Conservation (phyloP, 1,140 invertebrate genomes). For the Calycopis cecrops region DNA sequence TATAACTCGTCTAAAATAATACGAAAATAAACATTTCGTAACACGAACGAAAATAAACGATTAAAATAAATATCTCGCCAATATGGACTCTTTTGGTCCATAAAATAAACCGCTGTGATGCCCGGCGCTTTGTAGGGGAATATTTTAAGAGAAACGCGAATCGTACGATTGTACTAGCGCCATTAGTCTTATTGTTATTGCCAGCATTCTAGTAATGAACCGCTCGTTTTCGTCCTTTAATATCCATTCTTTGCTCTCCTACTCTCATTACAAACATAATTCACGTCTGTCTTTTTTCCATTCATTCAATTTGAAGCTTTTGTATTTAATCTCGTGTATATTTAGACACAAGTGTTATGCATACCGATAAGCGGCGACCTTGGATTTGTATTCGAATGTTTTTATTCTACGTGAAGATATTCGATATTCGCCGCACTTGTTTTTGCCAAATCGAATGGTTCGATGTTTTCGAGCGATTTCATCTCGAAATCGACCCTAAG, state of each 20-base stretch:
- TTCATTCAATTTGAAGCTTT: constrained; percentile 20
- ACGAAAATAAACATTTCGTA: too few relatives aligned
- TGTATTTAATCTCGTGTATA: constrained; percentile 28
- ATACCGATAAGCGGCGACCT: constrained; percentile 48
- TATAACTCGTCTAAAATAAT: not conserved
- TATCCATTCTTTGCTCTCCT: constrained; percentile 57
- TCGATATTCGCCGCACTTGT: constrained; percentile 44
- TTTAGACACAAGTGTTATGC: constrained; percentile 41
- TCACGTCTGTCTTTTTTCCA: constrained; percentile 40
- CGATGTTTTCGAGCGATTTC: constrained; percentile 45
- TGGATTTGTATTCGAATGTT: constrained; percentile 44
- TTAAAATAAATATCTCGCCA: too few relatives aligned
- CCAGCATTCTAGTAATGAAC: constrained; percentile 72
- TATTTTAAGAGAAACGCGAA: constrained; percentile 53
- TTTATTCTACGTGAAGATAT: constrained; percentile 42
- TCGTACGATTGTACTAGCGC: constrained; percentile 51
- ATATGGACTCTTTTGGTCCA: constrained; percentile 11
- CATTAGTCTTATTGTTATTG: constrained; percentile 75
- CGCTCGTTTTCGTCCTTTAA: constrained; percentile 71
- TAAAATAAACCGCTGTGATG: constrained; percentile 31
- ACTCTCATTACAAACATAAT: constrained; percentile 45
- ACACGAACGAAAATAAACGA: too few relatives aligned
- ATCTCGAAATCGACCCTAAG: constrained; percentile 30
- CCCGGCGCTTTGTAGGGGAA: constrained; percentile 47
- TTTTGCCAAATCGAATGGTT: constrained; percentile 41